phyloP scores from a whole-genome alignment of 1,140 invertebrate species.

The Hylaeus anthracinus region DNA sequence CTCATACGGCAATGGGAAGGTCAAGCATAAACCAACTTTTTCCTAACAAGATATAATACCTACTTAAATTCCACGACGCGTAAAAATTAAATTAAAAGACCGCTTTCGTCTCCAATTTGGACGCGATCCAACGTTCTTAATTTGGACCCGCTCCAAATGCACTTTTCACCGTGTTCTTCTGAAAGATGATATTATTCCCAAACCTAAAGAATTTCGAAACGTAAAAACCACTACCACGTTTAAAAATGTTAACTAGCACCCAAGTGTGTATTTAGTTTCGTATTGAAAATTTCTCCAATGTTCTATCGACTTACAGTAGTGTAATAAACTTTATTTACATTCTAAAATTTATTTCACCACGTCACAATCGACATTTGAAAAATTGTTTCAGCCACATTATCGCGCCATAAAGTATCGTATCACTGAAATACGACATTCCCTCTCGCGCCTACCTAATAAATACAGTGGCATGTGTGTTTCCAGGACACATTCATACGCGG shows the following conservation, averaged over 20 bases:
- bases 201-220: neutral
- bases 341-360: too few species aligned
- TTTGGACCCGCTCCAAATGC: neutral
- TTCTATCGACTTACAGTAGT: too few species aligned
- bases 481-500: neutral
- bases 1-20: too few species aligned
- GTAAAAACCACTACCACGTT: neutral
- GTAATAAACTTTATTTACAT: too few species aligned
- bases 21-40: neutral
- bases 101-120: slow-evolving; percentile 13
- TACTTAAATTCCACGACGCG: neutral
- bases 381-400: too few species aligned
- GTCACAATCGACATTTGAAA: too few species aligned
- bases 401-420: too few species aligned
- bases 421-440: neutral
- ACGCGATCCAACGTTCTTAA: neutral
- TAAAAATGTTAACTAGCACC: too few species aligned
- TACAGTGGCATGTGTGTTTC: slow-evolving; percentile 34
- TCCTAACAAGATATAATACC: neutral
- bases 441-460: neutral
- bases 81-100: slow-evolving; percentile 17
- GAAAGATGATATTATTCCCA: neutral
- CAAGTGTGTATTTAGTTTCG: too few species aligned
- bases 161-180: neutral
- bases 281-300: neutral